Conservation (phyloP, 23 tunicate species). For the Halocynthia aurantium region DNA sequence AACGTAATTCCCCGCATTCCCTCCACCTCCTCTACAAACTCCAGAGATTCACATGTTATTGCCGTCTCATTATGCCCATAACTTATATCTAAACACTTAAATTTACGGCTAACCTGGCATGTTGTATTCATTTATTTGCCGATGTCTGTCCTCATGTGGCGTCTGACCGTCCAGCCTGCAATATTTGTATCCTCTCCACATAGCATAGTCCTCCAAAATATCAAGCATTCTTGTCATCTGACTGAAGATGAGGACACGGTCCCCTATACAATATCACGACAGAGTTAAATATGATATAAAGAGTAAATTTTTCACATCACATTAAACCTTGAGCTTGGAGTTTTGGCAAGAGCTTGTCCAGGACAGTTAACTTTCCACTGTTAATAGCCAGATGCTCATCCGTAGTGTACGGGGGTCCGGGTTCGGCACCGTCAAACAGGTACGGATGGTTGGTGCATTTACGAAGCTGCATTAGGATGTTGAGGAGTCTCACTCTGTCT, state of each 20-base stretch:
- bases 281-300: too few relatives aligned
- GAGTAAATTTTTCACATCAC: background rate
- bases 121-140: constrained; percentile 87
- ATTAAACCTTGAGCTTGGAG: constrained; percentile 59
- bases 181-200: constrained; percentile 90
- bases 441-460: constrained; percentile 98
- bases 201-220: constrained; percentile 91
- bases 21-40: too few relatives aligned
- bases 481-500: constrained; percentile 88
- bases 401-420: constrained; percentile 99
- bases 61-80: too few relatives aligned
- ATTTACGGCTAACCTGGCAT: constrained; percentile 38
- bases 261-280: constrained; percentile 29
- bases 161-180: constrained; percentile 97
- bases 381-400: constrained; percentile 84
- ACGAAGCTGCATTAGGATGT: constrained; percentile 96
- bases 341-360: constrained; percentile 89
- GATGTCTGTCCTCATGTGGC: constrained; percentile 82
- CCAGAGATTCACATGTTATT: too few relatives aligned
- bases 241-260: constrained; percentile 93
- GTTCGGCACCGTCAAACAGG: constrained; percentile 98
- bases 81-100: background rate
- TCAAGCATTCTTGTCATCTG: constrained; percentile 95
- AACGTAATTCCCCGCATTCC: too few relatives aligned
- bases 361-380: constrained; percentile 76